phyloP scores from a whole-genome alignment of 23 tunicate species.

The Halocynthia aurantium region DNA sequence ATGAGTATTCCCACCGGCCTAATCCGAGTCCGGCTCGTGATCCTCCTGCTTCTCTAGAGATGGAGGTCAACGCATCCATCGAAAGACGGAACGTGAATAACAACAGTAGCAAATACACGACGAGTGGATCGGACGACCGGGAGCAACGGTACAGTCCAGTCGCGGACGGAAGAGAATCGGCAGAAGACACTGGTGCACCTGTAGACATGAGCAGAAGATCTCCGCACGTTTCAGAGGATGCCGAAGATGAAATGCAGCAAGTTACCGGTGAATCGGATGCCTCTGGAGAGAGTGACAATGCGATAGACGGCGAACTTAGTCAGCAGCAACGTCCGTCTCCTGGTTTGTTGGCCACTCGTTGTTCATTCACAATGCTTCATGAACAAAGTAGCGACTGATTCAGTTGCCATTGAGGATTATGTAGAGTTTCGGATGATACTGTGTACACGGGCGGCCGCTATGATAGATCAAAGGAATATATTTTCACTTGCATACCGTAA shows the following conservation, averaged over 20 bases:
- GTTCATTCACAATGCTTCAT: slow-evolving; percentile 80
- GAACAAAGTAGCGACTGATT: slow-evolving; percentile 38
- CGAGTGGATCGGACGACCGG: not conserved
- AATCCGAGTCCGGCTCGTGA: not conserved
- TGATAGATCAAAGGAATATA: too few species aligned
- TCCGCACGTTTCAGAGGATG: not conserved
- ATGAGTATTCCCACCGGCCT: not conserved
- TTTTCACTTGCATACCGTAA: too few species aligned
- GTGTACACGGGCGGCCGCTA: too few species aligned
- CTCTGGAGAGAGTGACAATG: slow-evolving; percentile 6
- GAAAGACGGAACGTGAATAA: slow-evolving; percentile 16
- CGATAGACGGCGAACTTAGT: slow-evolving; percentile 27
- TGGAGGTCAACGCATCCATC: not conserved
- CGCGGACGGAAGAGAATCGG: not conserved
- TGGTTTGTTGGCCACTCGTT: slow-evolving; percentile 43
- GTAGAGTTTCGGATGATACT: not conserved
- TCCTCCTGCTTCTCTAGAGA: not conserved
- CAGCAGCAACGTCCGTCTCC: slow-evolving; percentile 32
- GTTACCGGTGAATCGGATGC: slow-evolving; percentile 4
- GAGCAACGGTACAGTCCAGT: slow-evolving; percentile 1
- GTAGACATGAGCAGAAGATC: slow-evolving; percentile 10
- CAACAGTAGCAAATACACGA: slow-evolving; percentile 20
- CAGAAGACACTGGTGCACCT: not conserved
- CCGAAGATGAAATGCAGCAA: not conserved
- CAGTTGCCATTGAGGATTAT: not conserved